Evolutionary conservation across 2,888 invertebrate species (phyloP), one percentile per base, ranked within the genome.

Genomic region (Pelosia muscerda): DNA sequence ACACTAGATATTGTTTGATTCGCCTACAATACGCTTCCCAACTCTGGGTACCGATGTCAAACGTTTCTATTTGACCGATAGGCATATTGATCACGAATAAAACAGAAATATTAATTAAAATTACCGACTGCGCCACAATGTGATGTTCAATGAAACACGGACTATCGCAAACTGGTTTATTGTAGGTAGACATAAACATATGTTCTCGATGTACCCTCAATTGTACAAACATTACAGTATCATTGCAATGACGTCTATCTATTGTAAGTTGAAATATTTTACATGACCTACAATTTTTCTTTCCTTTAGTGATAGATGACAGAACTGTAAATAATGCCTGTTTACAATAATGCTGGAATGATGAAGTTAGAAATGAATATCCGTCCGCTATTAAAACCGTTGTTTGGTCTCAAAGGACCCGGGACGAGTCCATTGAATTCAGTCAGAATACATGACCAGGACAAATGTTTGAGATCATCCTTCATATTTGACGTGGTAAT

Each of bases 401-500:
- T 78, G 82, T 81, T 81, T 72, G 76, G 82, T 84, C 79, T 83
- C 81, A 84, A 85, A 84, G 79, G 78, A 69, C 76, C 77, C n/a
- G 73, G 78, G 79, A 78, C 76, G 63, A 74, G 74, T 71, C 85
- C 73, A 87, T 90, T 89, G 87, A 91, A 89, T 84, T 82, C 72
- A 73, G 75, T 69, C 73, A 82, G 84, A 86, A 89, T 86, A 78
- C 82, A 81, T 81, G 78, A 83, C 81, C 84, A 79, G 89, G 86
- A 90, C 88, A 86, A 89, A 86, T 88, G 88, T 86, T 73, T 79
- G 77, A 84, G 84, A 86, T 85, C 90, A 92, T 93, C 89, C 78
- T 87, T 92, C 91, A 92, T 91, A 90, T 91, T 89, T 91, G 92
- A 92, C 90, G 83, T 88, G 82, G 84, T 83, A 82, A 79, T 84